Conservation (phyloP, 2,888 invertebrate genomes). For the Keiferia lycopersicella region DNA sequence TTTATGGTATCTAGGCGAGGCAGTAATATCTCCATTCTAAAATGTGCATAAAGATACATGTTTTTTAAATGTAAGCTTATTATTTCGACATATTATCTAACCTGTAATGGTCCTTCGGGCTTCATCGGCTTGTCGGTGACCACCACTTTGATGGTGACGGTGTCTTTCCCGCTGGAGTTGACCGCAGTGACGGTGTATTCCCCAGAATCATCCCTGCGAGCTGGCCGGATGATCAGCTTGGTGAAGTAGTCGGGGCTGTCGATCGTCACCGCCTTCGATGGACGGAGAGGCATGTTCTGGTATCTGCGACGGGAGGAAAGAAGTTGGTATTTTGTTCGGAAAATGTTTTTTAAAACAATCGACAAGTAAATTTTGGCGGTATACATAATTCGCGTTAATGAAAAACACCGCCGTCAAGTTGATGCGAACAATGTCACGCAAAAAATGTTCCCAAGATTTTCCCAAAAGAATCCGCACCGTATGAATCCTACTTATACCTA, state of each 20-base stretch:
- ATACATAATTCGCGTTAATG: too few relatives aligned
- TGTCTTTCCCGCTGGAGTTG: slow-evolving; percentile 93
- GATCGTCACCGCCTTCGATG: slow-evolving; percentile 87
- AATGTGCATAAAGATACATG: too few relatives aligned
- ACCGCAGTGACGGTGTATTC: slow-evolving; percentile 93
- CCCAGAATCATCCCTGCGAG: slow-evolving; percentile 90
- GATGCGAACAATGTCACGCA: too few relatives aligned
- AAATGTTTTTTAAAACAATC: too few relatives aligned
- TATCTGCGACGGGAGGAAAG: slow-evolving; percentile 70
- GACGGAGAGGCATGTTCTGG: slow-evolving; percentile 87
- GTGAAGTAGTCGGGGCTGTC: slow-evolving; percentile 94
- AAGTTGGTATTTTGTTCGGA: background rate
- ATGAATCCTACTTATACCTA: too few relatives aligned
- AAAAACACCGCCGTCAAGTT: too few relatives aligned
- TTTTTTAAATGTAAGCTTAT: too few relatives aligned
- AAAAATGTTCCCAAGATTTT: too few relatives aligned
- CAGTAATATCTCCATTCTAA: too few relatives aligned
- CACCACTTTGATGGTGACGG: slow-evolving; percentile 89
- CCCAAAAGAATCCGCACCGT: too few relatives aligned
- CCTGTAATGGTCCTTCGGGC: slow-evolving; percentile 95
- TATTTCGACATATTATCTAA: slow-evolving; percentile 46
- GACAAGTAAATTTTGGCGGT: too few relatives aligned
- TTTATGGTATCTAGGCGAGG: too few relatives aligned
- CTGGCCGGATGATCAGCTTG: slow-evolving; percentile 90
- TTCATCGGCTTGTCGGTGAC: slow-evolving; percentile 93